Percentiles rank a stretch among this genome's conserved stretches.
Evolutionary conservation across 1,140 invertebrate genomes (phyloP).

Genomic region (Wiebesia pumilae): DNA sequence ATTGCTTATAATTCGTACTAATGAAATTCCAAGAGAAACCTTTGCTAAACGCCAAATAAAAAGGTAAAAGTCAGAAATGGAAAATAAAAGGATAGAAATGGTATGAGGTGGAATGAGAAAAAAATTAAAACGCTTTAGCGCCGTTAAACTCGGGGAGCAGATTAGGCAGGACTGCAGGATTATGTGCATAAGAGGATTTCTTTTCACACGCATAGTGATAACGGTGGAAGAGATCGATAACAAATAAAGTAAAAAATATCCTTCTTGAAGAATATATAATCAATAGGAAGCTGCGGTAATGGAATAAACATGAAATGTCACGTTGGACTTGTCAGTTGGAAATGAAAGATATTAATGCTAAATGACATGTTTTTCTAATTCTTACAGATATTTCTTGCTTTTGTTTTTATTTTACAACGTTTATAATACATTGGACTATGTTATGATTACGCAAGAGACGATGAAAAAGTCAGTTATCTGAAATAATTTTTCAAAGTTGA

Average conservation of each 20-base stretch:
- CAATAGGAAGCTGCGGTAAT: not conserved
- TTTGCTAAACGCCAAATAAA: not conserved
- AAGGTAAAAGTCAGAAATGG: not conserved
- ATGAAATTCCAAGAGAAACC: not conserved
- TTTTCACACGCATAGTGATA: conserved; percentile 5
- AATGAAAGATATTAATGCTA: too few species aligned
- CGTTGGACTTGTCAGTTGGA: too few species aligned
- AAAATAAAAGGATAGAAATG: not conserved
- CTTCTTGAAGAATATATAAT: not conserved
- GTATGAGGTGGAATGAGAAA: not conserved
- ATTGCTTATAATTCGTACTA: not conserved
- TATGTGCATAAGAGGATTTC: conserved; percentile 9
- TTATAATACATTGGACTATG: too few species aligned
- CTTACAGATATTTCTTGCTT: too few species aligned
- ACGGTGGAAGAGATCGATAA: conserved; percentile 1
- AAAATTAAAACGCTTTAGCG: not conserved
- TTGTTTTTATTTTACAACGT: too few species aligned
- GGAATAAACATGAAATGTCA: not conserved
- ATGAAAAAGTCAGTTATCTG: too few species aligned
- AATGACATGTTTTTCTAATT: too few species aligned
- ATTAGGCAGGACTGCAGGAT: not conserved
- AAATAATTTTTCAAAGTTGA: too few species aligned
- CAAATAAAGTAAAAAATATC: not conserved
- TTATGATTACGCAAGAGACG: too few species aligned
- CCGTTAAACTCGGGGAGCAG: not conserved